Conservation (phyloP, 1,140 invertebrate genomes). For the Triops cancriformis region DNA sequence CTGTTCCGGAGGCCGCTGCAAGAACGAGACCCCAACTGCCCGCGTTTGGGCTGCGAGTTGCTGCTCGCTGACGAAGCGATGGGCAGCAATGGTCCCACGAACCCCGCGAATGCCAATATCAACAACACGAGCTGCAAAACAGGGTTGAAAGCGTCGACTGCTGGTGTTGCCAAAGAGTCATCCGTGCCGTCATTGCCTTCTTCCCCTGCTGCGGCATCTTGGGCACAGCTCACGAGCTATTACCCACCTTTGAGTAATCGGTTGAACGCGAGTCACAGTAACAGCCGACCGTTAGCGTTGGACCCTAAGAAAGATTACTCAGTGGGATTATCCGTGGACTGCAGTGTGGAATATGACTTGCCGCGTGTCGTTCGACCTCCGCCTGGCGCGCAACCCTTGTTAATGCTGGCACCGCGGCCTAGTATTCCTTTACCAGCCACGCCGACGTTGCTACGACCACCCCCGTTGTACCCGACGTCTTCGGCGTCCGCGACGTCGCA, state of each 20-base stretch:
- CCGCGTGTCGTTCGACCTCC: constrained; percentile 71
- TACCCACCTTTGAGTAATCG: not conserved
- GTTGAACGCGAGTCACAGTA: not conserved
- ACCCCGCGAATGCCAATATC: not conserved
- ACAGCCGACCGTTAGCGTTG: constrained; percentile 7
- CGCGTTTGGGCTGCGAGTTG: not conserved
- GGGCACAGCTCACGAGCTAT: not conserved
- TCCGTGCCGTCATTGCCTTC: not conserved
- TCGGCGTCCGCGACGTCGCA: not conserved
- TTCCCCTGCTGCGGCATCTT: not conserved
- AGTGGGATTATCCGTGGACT: constrained; percentile 68
- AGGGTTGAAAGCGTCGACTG: no score
- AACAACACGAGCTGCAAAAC: not conserved
- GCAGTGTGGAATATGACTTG: constrained; percentile 74
- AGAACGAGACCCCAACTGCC: not conserved
- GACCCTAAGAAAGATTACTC: constrained; percentile 51
- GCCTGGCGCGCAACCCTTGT: constrained; percentile 47
- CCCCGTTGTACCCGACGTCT: constrained; percentile 14
- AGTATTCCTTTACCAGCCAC: constrained; percentile 8
- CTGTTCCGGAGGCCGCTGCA: not conserved
- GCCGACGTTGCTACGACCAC: constrained; percentile 11
- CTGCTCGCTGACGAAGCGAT: not conserved
- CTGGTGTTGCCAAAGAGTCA: not conserved
- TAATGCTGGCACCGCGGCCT: constrained; percentile 23
- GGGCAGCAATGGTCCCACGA: not conserved